Conservation (phyloP, 2,797 vertebrate species). For the Paguma larvata region DNA sequence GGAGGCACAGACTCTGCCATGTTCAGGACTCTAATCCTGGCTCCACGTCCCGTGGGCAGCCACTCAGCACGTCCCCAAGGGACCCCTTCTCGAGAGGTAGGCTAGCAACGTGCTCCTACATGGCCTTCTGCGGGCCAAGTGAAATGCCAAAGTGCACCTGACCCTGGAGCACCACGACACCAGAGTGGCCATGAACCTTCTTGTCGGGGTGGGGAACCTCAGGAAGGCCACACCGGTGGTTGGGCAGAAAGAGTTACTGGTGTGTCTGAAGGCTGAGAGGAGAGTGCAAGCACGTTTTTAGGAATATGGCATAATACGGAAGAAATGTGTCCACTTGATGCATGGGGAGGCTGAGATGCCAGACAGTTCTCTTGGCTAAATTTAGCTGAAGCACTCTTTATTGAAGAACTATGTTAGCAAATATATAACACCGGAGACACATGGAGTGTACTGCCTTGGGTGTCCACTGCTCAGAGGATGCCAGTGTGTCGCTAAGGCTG, state of each 20-base stretch:
- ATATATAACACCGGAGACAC: background rate
- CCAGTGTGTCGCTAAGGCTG: fast-evolving
- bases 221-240: fast-evolving
- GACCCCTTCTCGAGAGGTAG: fast-evolving
- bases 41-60: fast-evolving
- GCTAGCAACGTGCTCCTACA: fast-evolving
- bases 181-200: no score
- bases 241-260: background rate
- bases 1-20: no score
- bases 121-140: background rate
- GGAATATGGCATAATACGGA: slow-evolving; percentile 69
- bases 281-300: slow-evolving; percentile 60
- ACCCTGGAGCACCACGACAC: fast-evolving
- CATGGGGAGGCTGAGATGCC: slow-evolving; percentile 33
- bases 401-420: background rate
- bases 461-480: fast-evolving
- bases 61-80: background rate
- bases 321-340: slow-evolving; percentile 77
- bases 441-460: fast-evolving
- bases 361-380: slow-evolving; percentile 65
- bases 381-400: slow-evolving; percentile 61
- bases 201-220: fast-evolving
- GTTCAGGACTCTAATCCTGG: no score
- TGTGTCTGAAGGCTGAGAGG: background rate
- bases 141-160: no score